These are phyloP conservation scores for Donacobius atricapilla DNA, from an alignment of 2,113 vertebrate genomes.

Conservation along the genomic window DNA sequence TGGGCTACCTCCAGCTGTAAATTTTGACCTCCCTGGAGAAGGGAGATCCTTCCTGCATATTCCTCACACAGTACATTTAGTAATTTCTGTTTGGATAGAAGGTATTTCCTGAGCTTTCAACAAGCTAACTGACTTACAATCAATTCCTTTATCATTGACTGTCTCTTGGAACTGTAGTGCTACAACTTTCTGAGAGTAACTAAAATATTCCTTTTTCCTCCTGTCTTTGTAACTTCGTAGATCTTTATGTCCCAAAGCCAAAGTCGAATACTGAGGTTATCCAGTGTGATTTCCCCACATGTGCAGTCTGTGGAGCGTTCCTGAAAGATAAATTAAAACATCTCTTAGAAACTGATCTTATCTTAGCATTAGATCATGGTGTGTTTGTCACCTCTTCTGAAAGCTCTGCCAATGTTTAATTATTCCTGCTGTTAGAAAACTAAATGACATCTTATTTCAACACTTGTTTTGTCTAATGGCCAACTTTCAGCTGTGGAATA, in stretches of 20 bases:
- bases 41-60: not conserved
- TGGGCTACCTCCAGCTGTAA: not conserved
- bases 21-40: not conserved
- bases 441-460: slow-evolving; percentile 5
- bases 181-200: not conserved
- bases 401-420: slow-evolving; percentile 41
- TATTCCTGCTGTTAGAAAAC: slow-evolving; percentile 27
- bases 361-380: slow-evolving; percentile 9
- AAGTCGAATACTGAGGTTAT: not conserved
- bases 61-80: not conserved
- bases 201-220: not conserved
- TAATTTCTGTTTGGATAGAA: not conserved
- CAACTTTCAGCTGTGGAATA: slow-evolving; percentile 18
- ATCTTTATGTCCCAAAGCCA: not conserved
- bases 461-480: slow-evolving; percentile 38
- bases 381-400: slow-evolving; percentile 36
- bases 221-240: not conserved
- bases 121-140: not conserved
- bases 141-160: not conserved
- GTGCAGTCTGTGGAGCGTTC: not conserved
- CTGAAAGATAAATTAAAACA: not conserved
- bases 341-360: not conserved
- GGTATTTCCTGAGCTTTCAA: not conserved
- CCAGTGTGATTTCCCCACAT: not conserved
- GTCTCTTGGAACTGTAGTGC: not conserved